Conservation (phyloP, 2,113 vertebrate species). For the Brachypteracias leptosomus region DNA sequence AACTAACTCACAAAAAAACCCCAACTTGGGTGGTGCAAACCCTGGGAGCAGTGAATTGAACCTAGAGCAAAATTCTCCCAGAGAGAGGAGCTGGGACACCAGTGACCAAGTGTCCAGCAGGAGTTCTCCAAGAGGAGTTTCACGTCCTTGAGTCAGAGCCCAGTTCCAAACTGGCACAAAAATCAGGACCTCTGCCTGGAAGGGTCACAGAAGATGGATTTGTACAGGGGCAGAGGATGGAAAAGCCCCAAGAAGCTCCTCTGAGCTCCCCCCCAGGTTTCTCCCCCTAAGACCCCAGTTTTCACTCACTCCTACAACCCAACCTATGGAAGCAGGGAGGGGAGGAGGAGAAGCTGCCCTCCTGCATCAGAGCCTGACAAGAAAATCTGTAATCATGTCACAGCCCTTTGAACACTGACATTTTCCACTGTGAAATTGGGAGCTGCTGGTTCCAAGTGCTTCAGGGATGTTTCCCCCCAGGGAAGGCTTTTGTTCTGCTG, state of each 20-base stretch:
- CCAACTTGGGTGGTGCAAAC: background rate
- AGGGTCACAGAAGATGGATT: background rate
- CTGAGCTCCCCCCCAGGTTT: background rate
- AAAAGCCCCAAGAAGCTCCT: background rate
- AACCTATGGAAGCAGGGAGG: background rate
- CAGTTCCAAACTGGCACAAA: background rate
- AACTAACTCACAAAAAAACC: background rate
- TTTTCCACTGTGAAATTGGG: background rate
- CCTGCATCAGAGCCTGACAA: background rate
- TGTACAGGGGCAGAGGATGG: background rate
- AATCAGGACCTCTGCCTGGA: background rate
- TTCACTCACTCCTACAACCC: background rate
- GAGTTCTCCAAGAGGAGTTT: background rate
- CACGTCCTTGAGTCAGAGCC: background rate
- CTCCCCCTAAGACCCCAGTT: background rate
- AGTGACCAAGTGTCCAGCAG: background rate
- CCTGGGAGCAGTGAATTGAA: background rate
- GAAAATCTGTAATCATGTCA: background rate
- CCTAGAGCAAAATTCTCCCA: background rate
- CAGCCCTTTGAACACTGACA: background rate
- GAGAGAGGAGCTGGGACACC: background rate
- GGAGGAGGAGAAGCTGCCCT: background rate
- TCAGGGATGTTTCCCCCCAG: background rate
- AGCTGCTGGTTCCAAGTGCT: background rate
- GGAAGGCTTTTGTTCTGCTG: background rate